Evolutionary conservation across 2,888 invertebrate genomes (phyloP).

Genomic region (Lottia scabra): DNA sequence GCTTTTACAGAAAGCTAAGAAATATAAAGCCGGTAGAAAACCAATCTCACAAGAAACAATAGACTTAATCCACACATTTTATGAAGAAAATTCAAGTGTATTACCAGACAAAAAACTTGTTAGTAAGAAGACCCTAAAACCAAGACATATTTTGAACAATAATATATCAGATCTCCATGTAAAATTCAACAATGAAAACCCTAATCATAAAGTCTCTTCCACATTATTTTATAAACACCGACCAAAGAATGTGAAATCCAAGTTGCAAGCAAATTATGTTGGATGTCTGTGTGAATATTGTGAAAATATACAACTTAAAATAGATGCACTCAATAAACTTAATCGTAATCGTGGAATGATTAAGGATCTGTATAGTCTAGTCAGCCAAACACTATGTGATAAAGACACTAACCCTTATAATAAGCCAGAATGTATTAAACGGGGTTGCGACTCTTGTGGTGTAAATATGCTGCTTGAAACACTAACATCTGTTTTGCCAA

Average conservation of each 20-base stretch:
- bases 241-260: background rate
- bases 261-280: background rate
- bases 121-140: background rate
- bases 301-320: background rate
- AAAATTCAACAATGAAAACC: background rate
- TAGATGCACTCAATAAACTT: background rate
- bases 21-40: background rate
- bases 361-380: background rate
- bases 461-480: background rate
- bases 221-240: background rate
- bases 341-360: background rate
- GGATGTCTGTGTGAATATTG: background rate
- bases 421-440: background rate
- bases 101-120: background rate
- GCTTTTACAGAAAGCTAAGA: background rate
- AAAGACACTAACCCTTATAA: background rate
- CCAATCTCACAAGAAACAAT: background rate
- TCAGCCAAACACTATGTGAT: background rate
- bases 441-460: background rate
- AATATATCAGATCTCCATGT: background rate
- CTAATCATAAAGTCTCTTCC: background rate
- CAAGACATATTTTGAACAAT: background rate
- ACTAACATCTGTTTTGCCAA: background rate
- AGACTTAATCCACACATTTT: background rate
- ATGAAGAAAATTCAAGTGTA: background rate